phyloP scores from a whole-genome alignment of 1,140 invertebrate species.

The Drosophila nasuta region DNA sequence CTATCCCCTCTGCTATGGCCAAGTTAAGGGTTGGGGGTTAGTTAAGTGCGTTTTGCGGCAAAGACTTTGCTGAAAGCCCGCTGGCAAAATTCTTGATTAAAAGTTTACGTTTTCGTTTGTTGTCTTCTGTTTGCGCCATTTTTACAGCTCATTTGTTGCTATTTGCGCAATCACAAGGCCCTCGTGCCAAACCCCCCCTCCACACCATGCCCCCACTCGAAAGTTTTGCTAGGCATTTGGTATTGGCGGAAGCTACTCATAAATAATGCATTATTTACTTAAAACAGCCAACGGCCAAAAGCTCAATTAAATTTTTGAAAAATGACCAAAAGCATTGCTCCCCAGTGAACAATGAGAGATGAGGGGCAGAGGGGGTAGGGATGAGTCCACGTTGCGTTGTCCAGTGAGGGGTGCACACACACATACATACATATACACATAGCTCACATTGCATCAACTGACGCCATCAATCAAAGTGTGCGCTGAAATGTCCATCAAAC shows the following conservation, averaged over 20 bases:
- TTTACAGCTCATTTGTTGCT: constrained; percentile 74
- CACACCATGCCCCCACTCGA: not conserved
- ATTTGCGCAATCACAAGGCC: constrained; percentile 52
- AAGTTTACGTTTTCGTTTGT: constrained; percentile 64
- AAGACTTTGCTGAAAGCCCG: constrained; percentile 38
- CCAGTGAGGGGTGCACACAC: not conserved
- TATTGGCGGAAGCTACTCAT: constrained; percentile 47
- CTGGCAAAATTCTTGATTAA: constrained; percentile 65
- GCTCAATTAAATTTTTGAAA: constrained; percentile 77
- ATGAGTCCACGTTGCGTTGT: not conserved
- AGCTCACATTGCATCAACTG: constrained; percentile 39
- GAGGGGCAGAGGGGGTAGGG: not conserved
- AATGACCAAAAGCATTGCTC: constrained; percentile 54
- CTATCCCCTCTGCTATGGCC: not conserved
- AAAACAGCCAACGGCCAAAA: constrained; percentile 67
- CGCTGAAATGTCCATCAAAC: constrained; percentile 45
- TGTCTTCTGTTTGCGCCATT: constrained; percentile 41
- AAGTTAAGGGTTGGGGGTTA: constrained; percentile 19
- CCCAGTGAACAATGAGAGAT: not conserved
- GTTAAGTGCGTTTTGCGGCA: constrained; percentile 23
- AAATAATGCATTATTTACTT: constrained; percentile 80
- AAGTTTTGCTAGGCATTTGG: constrained; percentile 25
- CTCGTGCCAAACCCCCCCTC: not conserved
- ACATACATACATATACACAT: not conserved
- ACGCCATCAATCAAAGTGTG: constrained; percentile 66